Base-by-base conservation (phyloP, 2,888 invertebrate genomes). In the Synanthedon formicaeformis region DNA sequence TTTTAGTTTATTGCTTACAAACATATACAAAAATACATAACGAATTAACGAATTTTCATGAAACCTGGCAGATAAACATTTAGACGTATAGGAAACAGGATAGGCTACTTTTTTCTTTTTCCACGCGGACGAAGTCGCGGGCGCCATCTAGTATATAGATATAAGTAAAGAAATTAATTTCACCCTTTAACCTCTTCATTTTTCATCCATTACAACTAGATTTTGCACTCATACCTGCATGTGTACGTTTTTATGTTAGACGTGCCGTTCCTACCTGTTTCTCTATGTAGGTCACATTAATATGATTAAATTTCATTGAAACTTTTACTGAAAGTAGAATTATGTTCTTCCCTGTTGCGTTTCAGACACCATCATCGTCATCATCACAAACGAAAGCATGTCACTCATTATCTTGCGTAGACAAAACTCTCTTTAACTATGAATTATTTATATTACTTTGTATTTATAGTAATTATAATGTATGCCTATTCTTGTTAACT, bases 351-450 rank as follows among this genome's bases (percentile, higher is more conserved):
- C 23, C 23, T 50, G n/a, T 79, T 67, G 64, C 71, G 69, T 86
- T 85, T 84, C 86, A 86, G 86, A 78, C 74, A 70, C 55, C 78
- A 73, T 55, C 81, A 71, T 8, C 27, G 10, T 18, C 18, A 18
- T 58, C 81, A 75, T 56, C 75, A 79, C 75, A 81, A 79, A 74
- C 71, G 75, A 77, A 82, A 78, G 71, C 78, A 81, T 75, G 73
- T 73, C 62, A 71, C 73, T 63, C 81, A 74, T 66, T 81, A 84
- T 73, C 75, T 76, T 64, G 67, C 69, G 61, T 82, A 69, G 70
- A 74, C 57, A 56, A 59, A 45, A 12, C 45, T 12, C 34, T n/a
- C 45, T 45, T 45, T 45, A 2, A 45, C 5, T 45, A 13, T 45
- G 11, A 12, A 45, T 14, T 12, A n/a, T 45, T 45, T 6, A 45